Conservation (phyloP, 2,888 invertebrate species). For the Pachliopta kotzebuea region DNA sequence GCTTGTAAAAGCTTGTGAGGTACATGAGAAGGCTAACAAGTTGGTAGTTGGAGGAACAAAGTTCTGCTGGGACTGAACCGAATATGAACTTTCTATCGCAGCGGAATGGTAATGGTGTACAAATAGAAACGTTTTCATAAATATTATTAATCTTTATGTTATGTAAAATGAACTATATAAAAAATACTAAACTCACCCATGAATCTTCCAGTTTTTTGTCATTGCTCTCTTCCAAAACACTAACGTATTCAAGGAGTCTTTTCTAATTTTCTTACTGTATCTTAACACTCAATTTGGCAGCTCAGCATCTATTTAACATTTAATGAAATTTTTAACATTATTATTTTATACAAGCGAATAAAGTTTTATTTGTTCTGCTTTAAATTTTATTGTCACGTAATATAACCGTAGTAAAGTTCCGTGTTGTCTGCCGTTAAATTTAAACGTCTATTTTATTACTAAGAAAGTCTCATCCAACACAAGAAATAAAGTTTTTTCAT, state of each 20-base stretch:
- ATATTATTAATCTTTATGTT: no score
- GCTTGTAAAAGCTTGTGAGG: neutral
- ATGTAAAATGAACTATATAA: no score
- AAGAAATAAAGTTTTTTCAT: neutral
- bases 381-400: neutral
- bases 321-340: constrained; percentile 2
- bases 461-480: neutral
- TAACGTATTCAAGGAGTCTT: no score
- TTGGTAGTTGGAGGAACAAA: neutral
- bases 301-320: neutral
- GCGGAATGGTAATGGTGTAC: neutral
- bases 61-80: neutral
- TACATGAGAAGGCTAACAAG: constrained; percentile 1
- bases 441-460: neutral
- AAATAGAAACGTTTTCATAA: no score
- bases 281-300: neutral
- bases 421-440: neutral
- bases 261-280: no score
- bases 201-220: no score
- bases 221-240: no score
- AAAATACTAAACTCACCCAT: no score
- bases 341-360: neutral
- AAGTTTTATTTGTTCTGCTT: constrained; percentile 1
- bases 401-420: neutral
- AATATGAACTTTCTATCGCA: neutral